phyloP scores from a whole-genome alignment of 2,113 vertebrate species.

The Bubo blakistoni region DNA sequence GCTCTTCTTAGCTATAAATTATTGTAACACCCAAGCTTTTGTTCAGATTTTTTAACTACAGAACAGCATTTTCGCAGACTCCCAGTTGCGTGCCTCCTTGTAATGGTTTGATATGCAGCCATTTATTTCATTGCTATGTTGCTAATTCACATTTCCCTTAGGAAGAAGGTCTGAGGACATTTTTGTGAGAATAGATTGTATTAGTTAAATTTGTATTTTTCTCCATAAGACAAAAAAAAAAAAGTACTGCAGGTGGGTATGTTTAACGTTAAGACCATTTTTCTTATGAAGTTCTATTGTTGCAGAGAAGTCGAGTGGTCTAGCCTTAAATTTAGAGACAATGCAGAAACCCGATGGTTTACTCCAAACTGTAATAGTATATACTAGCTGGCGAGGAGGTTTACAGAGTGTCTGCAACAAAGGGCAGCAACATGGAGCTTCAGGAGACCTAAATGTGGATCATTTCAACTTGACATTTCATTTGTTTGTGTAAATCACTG shows the following conservation, averaged over 20 bases:
- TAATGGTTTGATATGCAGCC: neutral
- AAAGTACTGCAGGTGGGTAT: neutral
- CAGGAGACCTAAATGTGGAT: conserved; percentile 13
- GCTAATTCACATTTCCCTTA: neutral
- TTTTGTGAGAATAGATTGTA: neutral
- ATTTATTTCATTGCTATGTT: neutral
- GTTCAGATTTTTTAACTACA: neutral
- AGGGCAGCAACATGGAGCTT: neutral
- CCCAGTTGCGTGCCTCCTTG: neutral
- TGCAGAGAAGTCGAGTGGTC: neutral
- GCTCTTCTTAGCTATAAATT: neutral
- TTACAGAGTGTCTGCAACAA: neutral
- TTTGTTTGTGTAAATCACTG: conserved; percentile 36
- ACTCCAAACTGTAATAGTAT: neutral
- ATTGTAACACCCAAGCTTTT: neutral
- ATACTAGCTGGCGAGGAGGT: neutral
- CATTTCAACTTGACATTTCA: conserved; percentile 17
- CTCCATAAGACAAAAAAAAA: neutral
- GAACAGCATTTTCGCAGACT: neutral
- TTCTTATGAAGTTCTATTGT: neutral
- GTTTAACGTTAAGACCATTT: neutral
- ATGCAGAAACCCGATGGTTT: neutral
- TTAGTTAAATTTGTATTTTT: neutral
- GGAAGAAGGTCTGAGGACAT: neutral
- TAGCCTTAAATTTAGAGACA: neutral